These are phyloP conservation scores for Dryocosmus kuriphilus DNA, from an alignment of 2,888 invertebrate species.

Conservation along the genomic window DNA sequence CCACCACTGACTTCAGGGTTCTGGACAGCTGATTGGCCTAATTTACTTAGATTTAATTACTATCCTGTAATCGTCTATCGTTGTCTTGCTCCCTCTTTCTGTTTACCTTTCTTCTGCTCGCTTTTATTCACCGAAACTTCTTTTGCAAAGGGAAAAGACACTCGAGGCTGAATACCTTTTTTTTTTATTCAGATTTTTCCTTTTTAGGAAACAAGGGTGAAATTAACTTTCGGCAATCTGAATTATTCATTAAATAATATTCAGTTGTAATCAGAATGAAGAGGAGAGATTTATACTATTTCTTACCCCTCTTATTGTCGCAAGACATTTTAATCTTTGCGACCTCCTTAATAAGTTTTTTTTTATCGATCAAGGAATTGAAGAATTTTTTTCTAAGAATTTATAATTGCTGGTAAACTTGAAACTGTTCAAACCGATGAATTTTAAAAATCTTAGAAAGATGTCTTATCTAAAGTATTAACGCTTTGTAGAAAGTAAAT, in stretches of 20 bases:
- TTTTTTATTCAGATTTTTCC: neutral
- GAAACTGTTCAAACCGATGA: no score
- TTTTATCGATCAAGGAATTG: no score
- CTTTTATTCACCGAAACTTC: slow-evolving; percentile 50
- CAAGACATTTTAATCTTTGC: no score
- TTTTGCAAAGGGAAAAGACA: slow-evolving; percentile 29
- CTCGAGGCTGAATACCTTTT: slow-evolving; percentile 7
- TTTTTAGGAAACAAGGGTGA: slow-evolving; percentile 4
- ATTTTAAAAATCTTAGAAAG: no score
- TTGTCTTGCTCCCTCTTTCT: slow-evolving; percentile 45
- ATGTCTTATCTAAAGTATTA: neutral
- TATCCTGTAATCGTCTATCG: slow-evolving; percentile 59
- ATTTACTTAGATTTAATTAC: slow-evolving; percentile 76
- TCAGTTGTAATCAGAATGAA: neutral
- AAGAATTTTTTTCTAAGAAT: no score
- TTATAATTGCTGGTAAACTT: no score
- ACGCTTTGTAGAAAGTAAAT: neutral
- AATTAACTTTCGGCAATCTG: neutral
- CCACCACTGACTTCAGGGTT: slow-evolving; percentile 54
- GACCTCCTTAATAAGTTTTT: no score
- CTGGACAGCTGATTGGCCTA: slow-evolving; percentile 70
- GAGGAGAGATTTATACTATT: no score
- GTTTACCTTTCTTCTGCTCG: slow-evolving; percentile 41
- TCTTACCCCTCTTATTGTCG: no score
- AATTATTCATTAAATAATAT: slow-evolving; percentile 3